Evolutionary conservation across 2,888 invertebrate genomes (phyloP).

Genomic region (Caenorhabditis macrosperma): DNA sequence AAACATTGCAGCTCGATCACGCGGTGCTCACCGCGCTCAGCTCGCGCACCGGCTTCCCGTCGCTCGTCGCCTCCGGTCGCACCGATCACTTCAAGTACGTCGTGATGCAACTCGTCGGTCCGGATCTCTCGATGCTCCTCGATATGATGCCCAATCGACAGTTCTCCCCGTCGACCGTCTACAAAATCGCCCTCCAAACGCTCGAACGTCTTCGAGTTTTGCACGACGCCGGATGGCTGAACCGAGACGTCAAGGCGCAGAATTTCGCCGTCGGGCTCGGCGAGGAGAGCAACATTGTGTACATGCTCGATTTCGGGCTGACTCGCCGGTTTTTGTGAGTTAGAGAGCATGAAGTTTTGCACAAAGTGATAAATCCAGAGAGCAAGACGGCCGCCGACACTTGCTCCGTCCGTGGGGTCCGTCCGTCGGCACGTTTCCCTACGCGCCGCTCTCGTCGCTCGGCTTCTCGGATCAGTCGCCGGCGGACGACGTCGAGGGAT

Average conservation of each 20-base stretch:
- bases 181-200: slow-evolving; percentile 69
- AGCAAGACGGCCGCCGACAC: slow-evolving; percentile 30
- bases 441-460: slow-evolving; percentile 53
- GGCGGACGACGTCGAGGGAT: slow-evolving; percentile 52
- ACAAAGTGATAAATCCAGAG: too few species aligned
- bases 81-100: slow-evolving; percentile 68
- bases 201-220: slow-evolving; percentile 67
- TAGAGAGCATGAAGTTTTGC: too few species aligned
- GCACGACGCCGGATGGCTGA: slow-evolving; percentile 71
- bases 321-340: slow-evolving; percentile 62
- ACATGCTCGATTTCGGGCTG: slow-evolving; percentile 76
- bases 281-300: slow-evolving; percentile 63
- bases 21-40: slow-evolving; percentile 39
- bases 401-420: slow-evolving; percentile 48
- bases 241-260: slow-evolving; percentile 73
- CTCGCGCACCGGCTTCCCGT: slow-evolving; percentile 43
- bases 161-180: slow-evolving; percentile 68
- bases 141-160: slow-evolving; percentile 41
- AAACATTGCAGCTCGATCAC: slow-evolving; percentile 56
- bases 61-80: slow-evolving; percentile 62
- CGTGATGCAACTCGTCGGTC: slow-evolving; percentile 70
- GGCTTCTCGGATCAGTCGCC: slow-evolving; percentile 54
- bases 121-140: slow-evolving; percentile 54
- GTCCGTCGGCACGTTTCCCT: slow-evolving; percentile 58
- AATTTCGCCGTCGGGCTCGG: slow-evolving; percentile 74